Conservation (phyloP, 2,888 invertebrate genomes). For the Chromoteleia sp. region DNA sequence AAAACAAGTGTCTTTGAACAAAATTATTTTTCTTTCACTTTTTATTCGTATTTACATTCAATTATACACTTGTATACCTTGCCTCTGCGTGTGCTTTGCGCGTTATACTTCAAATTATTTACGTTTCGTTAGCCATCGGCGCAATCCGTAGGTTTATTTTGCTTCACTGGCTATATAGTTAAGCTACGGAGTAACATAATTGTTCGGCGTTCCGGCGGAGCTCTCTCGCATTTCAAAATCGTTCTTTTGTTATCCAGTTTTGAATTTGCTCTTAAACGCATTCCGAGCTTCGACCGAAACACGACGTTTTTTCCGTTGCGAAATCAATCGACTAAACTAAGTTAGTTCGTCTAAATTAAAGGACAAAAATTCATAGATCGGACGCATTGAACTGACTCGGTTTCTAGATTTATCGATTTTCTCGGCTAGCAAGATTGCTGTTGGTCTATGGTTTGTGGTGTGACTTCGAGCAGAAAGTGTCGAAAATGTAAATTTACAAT, state of each 20-base stretch:
- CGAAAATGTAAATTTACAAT: not conserved
- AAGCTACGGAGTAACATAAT: constrained; percentile 63
- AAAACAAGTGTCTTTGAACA: constrained; percentile 58
- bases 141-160: constrained; percentile 50
- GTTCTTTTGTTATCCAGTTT: constrained; percentile 5
- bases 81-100: constrained; percentile 50
- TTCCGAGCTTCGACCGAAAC: constrained; percentile 35
- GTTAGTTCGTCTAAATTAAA: constrained; percentile 43
- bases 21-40: constrained; percentile 50
- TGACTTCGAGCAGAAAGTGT: constrained; percentile 39
- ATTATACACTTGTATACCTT: constrained; percentile 65
- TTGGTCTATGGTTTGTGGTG: constrained; percentile 31
- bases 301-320: constrained; percentile 22
- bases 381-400: constrained; percentile 45
- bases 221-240: constrained; percentile 25
- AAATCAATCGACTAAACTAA: constrained; percentile 58
- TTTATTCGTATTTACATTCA: constrained; percentile 71
- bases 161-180: constrained; percentile 53
- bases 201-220: constrained; percentile 52
- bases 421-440: constrained; percentile 5
- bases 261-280: constrained; percentile 11
- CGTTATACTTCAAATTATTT: constrained; percentile 54
- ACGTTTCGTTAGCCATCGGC: constrained; percentile 61
- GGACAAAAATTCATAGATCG: constrained; percentile 30
- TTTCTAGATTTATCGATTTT: constrained; percentile 35